Base-by-base conservation (phyloP, 2,888 invertebrate genomes). In the Zeuzera pyrina region DNA sequence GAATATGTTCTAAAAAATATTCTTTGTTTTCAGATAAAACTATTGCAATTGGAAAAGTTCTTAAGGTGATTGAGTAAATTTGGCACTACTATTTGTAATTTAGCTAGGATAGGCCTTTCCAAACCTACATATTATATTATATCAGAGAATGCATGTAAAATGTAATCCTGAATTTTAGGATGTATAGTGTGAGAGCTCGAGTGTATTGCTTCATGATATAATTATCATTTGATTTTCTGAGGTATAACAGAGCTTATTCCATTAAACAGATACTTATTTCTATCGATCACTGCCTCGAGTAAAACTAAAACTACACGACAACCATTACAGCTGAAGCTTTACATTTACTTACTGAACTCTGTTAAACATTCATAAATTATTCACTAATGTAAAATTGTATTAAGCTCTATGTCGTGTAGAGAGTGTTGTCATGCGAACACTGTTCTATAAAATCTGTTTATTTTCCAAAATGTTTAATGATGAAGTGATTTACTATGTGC, bases 31-130 rank as follows among this genome's bases (percentile, higher is more conserved):
- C 81, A 79, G 81, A 81, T 70, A 79, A 81, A 72, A 81, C 79
- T 36, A 98, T 99, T 86, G 99, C 98, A 56, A 98, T 99, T 74
- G 99, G 99, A 63, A 99, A 99, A 88, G 97, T 97, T 81, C 89
- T 97, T 76, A 97, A 96, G 87, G 92, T 96, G 74, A 86, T 95
- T 66, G 95, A 95, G 84, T 96, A 91, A 91, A 85, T 76, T n/a
- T 70, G 74, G 74, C 77, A 73, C 74, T 73, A 74, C 58, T 49
- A 66, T 57, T 70, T 72, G 70, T 79, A 81, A 76, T 73, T 71
- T 77, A 81, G 73, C 63, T 83, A 83, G 84, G 78, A 69, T 81
- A 83, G 79, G 73, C 70, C 68, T 84, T 79, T 73, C 69, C 67
- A 73, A 66, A 74, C 72, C 70, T 63, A 19, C 8, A 19, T 19